Base-by-base conservation (phyloP, 92 coral and sea anemone genomes). In the Palythoa grandis region DNA sequence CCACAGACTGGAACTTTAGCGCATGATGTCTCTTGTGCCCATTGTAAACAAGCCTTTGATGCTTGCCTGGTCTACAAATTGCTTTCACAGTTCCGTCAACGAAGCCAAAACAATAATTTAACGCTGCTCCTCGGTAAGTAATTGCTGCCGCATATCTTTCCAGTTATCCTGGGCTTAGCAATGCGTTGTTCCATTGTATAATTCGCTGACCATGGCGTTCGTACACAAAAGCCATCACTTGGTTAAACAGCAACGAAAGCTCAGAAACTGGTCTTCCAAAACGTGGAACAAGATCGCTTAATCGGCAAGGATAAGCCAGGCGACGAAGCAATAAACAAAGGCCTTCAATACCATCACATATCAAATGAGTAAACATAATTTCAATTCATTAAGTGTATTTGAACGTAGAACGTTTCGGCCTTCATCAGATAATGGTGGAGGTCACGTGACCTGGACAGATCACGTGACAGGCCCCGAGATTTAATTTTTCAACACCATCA, bases 21-120 rank as follows among this genome's bases (percentile, higher is more conserved):
- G 24, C 72, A 68, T 72, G 76, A 23, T 23, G 43, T 38, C 50
- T 35, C 48, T 71, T 71, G 76, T 71, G 52, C n/a, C 76, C 76
- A 23, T 68, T 68, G 14, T 68, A 68, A 7, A 68, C 35, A 23
- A 68, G 14, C 20, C 72, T 4, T 24, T 71, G 76, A 37, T 25
- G 50, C 13, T 71, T 38, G 19, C 76, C 76, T 11, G 76, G 76
- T 16, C 43, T 35, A 71, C 76, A 24, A 71, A 71, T 38, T 15
- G 50, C 43, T 35, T 52, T 20, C 48, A 71, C 76, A 24, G 76
- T 71, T 71, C 48, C 76, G 50, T 71, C 40, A 12, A 37, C 52
- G 48, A 71, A 37, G 72, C 72, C 72, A 68, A 68, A 68, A 39
- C 39, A 68, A 68, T 22, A 11, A 16, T 68, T 29, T 29, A 68